These are phyloP conservation scores for Desmophyllum pertusum DNA, from an alignment of 92 coral and sea anemone species.

Conservation along the genomic window DNA sequence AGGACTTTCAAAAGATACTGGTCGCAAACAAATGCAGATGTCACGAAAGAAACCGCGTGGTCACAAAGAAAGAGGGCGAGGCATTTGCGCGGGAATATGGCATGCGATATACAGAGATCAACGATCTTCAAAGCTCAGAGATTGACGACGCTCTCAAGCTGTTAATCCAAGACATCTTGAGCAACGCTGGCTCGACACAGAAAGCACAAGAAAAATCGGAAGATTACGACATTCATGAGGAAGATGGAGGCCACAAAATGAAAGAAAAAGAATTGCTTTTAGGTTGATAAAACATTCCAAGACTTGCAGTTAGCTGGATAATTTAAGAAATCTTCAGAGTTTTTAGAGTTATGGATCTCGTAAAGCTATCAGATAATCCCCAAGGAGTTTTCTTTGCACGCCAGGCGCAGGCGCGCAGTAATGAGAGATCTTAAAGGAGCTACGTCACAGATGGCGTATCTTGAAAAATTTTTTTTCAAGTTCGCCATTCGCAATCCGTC, in stretches of 20 bases:
- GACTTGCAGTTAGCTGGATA: neutral
- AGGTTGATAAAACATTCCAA: neutral
- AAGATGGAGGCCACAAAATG: neutral
- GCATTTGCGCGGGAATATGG: constrained; percentile 36
- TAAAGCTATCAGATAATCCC: too few relatives aligned
- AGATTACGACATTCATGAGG: neutral
- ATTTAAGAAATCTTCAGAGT: too few relatives aligned
- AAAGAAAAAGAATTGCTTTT: neutral
- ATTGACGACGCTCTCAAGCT: constrained; percentile 45
- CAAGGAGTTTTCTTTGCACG: too few relatives aligned
- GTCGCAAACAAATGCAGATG: constrained; percentile 49
- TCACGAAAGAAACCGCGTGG: constrained; percentile 32
- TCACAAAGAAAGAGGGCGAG: constrained; percentile 46
- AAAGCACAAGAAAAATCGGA: neutral
- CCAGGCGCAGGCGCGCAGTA: too few relatives aligned
- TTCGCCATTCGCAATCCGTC: too few relatives aligned
- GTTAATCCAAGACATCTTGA: constrained; percentile 51
- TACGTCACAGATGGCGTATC: too few relatives aligned
- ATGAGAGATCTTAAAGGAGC: too few relatives aligned
- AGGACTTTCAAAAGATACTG: constrained; percentile 45
- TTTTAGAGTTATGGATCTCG: too few relatives aligned
- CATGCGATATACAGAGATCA: constrained; percentile 46
- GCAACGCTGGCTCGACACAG: constrained; percentile 20
- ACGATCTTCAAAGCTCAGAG: constrained; percentile 31
- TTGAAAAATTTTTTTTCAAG: too few relatives aligned